Conservation (phyloP, 2,888 invertebrate species). For the Erynnis tages region DNA sequence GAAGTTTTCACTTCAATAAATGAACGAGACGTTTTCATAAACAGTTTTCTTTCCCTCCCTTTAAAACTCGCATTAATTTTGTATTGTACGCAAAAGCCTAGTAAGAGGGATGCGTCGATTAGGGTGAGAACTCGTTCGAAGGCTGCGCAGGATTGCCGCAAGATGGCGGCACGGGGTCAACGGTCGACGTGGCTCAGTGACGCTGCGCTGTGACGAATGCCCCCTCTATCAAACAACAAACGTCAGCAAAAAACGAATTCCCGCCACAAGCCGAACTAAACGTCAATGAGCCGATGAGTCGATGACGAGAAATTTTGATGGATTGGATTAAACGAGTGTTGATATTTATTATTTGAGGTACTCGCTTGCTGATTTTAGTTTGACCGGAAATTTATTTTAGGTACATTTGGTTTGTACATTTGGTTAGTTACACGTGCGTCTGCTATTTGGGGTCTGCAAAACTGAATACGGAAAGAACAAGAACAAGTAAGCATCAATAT, state of each 20-base stretch:
- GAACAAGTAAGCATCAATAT: too few species aligned
- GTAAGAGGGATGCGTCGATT: constrained; percentile 11
- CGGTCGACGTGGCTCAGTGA: constrained; percentile 65
- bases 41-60: too few species aligned
- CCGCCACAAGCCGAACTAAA: constrained; percentile 3
- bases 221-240: constrained; percentile 9
- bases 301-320: constrained; percentile 11
- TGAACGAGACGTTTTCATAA: too few species aligned
- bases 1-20: too few species aligned
- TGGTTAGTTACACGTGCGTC: too few species aligned
- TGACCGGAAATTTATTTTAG: background rate
- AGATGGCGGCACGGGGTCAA: constrained; percentile 55
- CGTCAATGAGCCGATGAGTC: constrained; percentile 3
- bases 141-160: constrained; percentile 35
- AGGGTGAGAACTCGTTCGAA: constrained; percentile 20
- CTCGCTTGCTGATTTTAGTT: background rate
- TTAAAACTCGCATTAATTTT: too few species aligned
- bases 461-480: too few species aligned
- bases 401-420: too few species aligned
- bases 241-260: constrained; percentile 22
- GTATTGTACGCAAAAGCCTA: too few species aligned
- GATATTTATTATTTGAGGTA: background rate
- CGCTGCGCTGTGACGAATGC: constrained; percentile 55
- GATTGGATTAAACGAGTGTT: too few species aligned
- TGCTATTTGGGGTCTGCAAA: too few species aligned